Conservation (phyloP, 2,113 vertebrate genomes). For the Ceuthmochares aereus region DNA sequence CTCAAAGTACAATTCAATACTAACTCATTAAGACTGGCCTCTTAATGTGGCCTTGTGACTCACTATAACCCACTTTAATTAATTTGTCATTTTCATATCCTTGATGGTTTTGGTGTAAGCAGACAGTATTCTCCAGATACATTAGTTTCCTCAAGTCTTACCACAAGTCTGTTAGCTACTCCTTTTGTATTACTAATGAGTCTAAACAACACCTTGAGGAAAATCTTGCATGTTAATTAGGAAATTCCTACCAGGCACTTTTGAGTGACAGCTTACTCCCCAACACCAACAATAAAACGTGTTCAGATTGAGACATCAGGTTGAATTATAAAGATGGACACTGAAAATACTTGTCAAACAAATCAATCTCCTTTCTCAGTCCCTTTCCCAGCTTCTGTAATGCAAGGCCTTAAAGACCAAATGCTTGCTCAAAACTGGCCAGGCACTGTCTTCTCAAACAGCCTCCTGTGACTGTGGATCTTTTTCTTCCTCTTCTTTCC, state of each 20-base stretch:
- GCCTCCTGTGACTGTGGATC: background rate
- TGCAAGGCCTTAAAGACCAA: background rate
- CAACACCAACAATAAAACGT: background rate
- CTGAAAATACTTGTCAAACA: constrained; percentile 7
- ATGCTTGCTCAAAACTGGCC: background rate
- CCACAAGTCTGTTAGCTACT: background rate
- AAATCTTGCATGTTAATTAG: constrained; percentile 37
- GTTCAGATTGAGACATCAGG: constrained; percentile 35
- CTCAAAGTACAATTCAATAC: background rate
- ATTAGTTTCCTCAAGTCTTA: background rate
- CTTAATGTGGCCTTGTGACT: background rate
- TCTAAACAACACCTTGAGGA: constrained; percentile 46
- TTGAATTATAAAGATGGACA: constrained; percentile 21
- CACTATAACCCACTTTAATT: background rate
- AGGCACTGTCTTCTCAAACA: background rate
- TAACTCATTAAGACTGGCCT: background rate
- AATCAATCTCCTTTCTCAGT: background rate
- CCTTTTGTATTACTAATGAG: constrained; percentile 29
- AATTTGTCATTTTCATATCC: background rate
- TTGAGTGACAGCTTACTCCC: background rate
- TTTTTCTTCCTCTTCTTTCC: background rate
- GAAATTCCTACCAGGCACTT: constrained; percentile 1
- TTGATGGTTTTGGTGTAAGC: background rate
- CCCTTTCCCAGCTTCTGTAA: background rate
- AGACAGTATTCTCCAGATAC: background rate